Conservation (phyloP, 2,797 vertebrate species). For the Manis javanica region DNA sequence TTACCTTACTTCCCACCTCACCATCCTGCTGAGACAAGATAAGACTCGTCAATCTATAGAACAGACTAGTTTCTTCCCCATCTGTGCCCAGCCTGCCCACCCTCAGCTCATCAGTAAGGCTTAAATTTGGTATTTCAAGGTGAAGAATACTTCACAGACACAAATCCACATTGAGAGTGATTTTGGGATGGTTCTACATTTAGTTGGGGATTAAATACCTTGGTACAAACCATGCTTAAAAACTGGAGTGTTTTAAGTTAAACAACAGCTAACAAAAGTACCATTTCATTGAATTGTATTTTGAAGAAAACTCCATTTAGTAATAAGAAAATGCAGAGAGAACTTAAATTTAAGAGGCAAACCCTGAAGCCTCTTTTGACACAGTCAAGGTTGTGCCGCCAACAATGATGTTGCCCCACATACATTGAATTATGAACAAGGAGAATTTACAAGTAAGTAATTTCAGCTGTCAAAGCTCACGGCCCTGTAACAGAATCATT, state of each 20-base stretch:
- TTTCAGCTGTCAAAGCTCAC: not conserved
- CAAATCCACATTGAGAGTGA: not conserved
- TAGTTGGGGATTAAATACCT: not conserved
- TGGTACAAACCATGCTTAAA: not conserved
- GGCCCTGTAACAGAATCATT: not conserved
- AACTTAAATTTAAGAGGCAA: not conserved
- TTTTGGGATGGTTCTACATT: not conserved
- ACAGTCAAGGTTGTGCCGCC: not conserved
- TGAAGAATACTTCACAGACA: not conserved
- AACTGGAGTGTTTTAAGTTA: not conserved
- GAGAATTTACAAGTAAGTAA: not conserved
- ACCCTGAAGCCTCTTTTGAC: not conserved
- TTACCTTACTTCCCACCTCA: not conserved
- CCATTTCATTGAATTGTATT: not conserved
- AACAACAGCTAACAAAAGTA: not conserved
- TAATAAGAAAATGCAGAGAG: not conserved
- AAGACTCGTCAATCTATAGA: not conserved
- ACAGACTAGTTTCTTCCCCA: accelerated
- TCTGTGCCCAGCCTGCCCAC: accelerated
- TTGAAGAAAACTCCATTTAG: not conserved
- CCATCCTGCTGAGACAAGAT: not conserved
- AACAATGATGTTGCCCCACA: no score
- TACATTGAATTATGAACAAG: not conserved
- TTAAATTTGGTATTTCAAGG: not conserved
- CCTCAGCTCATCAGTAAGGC: not conserved